Evolutionary conservation across 2,888 invertebrate genomes (phyloP).

Genomic region (Sthenelais limicola): DNA sequence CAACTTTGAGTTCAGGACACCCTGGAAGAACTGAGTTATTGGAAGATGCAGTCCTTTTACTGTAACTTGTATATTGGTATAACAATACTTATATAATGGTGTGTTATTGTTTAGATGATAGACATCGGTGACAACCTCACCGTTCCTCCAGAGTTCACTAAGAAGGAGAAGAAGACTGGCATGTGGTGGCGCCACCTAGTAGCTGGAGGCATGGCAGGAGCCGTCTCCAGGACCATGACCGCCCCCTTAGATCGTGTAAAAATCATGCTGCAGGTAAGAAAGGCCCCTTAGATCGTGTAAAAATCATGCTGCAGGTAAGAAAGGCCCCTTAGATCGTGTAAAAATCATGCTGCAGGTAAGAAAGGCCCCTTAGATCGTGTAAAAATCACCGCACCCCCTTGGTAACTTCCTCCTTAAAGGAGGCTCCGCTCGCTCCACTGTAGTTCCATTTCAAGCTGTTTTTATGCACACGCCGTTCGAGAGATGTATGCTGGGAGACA

Average conservation of each 20-base stretch:
- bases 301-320: slow-evolving; percentile 85
- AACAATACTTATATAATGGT: too few species aligned
- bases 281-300: slow-evolving; percentile 88
- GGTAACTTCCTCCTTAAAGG: too few species aligned
- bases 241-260: slow-evolving; percentile 97
- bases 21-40: too few species aligned
- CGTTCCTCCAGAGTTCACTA: slow-evolving; percentile 97
- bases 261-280: slow-evolving; percentile 83
- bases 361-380: slow-evolving; percentile 85
- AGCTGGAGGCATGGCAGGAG: slow-evolving; percentile 95
- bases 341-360: slow-evolving; percentile 88
- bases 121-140: slow-evolving; percentile 90
- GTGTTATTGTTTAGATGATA: slow-evolving; percentile 52
- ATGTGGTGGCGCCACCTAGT: slow-evolving; percentile 98
- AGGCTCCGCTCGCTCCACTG: too few species aligned
- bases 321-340: slow-evolving; percentile 85
- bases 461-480: too few species aligned
- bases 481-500: too few species aligned
- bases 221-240: slow-evolving; percentile 94
- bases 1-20: too few species aligned
- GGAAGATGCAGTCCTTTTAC: too few species aligned
- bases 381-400: too few species aligned
- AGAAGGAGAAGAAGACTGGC: slow-evolving; percentile 84
- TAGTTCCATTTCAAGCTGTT: too few species aligned
- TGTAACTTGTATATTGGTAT: too few species aligned